These are phyloP conservation scores for Araneus ventricosus DNA, from an alignment of 1,140 invertebrate species.

Conservation along the genomic window DNA sequence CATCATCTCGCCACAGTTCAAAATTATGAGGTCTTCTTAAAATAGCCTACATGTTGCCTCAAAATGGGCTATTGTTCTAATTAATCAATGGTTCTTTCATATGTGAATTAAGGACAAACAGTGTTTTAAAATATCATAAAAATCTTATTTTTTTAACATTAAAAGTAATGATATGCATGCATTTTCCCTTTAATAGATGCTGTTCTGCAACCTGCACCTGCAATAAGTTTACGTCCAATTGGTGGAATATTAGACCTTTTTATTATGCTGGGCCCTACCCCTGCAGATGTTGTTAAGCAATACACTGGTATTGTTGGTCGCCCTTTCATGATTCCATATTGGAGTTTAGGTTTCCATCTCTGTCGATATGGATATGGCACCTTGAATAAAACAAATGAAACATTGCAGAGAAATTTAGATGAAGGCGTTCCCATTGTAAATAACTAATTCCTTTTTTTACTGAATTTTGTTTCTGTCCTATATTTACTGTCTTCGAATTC, in stretches of 20 bases:
- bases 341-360: constrained; percentile 81
- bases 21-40: no score
- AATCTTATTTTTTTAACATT: not conserved
- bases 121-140: no score
- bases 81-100: no score
- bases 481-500: no score
- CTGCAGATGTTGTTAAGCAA: constrained; percentile 82
- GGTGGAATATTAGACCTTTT: constrained; percentile 89
- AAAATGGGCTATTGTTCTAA: no score
- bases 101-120: no score
- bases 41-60: no score
- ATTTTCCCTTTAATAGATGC: constrained; percentile 82
- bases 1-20: no score
- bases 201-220: constrained; percentile 88
- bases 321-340: constrained; percentile 81
- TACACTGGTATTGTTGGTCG: constrained; percentile 79
- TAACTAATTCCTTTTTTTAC: not conserved
- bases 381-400: constrained; percentile 84
- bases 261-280: constrained; percentile 87
- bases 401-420: constrained; percentile 61
- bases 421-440: constrained; percentile 61
- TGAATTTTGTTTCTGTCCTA: no score
- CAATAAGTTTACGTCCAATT: constrained; percentile 88
- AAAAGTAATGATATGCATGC: not conserved
- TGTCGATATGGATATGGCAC: constrained; percentile 86